A percentile compares a stretch with the other conserved stretches of the same genome.
Conservation (phyloP, 2,888 invertebrate species). For the Drosophila ustulata region DNA sequence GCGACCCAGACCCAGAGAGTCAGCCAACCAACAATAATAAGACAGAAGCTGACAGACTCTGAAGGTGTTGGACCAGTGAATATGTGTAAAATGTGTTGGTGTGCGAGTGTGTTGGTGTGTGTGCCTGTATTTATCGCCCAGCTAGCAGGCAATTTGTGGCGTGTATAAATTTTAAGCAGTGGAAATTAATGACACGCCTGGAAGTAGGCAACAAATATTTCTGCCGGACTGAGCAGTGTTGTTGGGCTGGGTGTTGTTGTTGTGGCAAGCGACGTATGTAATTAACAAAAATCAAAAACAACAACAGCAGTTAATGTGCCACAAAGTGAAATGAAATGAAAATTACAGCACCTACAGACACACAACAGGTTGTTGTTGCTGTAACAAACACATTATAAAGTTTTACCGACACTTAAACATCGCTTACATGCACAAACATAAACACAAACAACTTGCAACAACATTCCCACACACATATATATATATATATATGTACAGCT, state of each 20-base stretch:
- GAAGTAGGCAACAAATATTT: constrained; percentile 57
- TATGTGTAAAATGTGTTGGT: constrained; percentile 36
- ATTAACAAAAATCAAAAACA: constrained; percentile 66
- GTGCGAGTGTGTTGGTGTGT: constrained; percentile 1
- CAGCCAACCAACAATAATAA: constrained; percentile 50
- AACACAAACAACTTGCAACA: constrained; percentile 19
- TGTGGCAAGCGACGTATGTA: constrained; percentile 49
- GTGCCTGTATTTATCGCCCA: constrained; percentile 38
- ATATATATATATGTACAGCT: constrained; percentile 1
- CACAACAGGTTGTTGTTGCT: constrained; percentile 48
- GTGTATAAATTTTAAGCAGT: constrained; percentile 69
- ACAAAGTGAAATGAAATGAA: constrained; percentile 64
- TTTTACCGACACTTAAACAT: constrained; percentile 69
- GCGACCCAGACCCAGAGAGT: too few relatives aligned
- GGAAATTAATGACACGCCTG: constrained; percentile 64
- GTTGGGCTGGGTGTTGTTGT: background rate
- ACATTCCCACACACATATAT: constrained; percentile 10
- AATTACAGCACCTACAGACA: constrained; percentile 46
- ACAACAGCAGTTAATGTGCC: constrained; percentile 56
- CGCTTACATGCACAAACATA: constrained; percentile 58
- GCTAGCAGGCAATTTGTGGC: constrained; percentile 60
- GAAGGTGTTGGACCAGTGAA: constrained; percentile 69
- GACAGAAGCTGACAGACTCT: constrained; percentile 36
- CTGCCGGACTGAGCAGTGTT: background rate
- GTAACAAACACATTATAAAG: constrained; percentile 71